Percentiles rank a stretch among this genome's conserved stretches.
Conservation (phyloP, 23 tunicate genomes). For the Halocynthia roretzi region DNA sequence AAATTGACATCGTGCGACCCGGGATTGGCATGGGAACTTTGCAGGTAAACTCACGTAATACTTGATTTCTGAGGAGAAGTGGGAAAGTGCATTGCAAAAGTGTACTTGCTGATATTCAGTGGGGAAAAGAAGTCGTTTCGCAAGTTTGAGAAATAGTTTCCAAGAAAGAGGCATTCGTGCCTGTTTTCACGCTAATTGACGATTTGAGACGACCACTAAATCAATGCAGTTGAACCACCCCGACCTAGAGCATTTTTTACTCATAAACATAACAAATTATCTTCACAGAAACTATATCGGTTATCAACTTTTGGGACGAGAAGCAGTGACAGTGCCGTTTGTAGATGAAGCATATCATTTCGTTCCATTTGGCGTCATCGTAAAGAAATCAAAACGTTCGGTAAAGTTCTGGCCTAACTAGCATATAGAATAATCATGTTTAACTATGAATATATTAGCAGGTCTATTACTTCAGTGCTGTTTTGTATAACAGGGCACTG, state of each 20-base stretch:
- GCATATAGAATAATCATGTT: neutral
- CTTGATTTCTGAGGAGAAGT: neutral
- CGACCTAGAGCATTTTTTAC: neutral
- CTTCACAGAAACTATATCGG: slow-evolving; percentile 54
- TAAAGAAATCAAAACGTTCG: slow-evolving; percentile 40
- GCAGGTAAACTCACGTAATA: slow-evolving; percentile 43
- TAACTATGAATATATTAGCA: no score
- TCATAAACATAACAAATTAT: neutral
- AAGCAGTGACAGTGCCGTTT: slow-evolving; percentile 73
- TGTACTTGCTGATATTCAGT: no score
- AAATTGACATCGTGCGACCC: slow-evolving; percentile 75
- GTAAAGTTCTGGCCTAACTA: slow-evolving; percentile 28
- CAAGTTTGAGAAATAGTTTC: no score
- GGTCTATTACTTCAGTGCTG: no score
- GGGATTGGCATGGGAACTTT: slow-evolving; percentile 83
- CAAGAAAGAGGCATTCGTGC: no score
- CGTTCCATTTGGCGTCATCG: slow-evolving; percentile 84
- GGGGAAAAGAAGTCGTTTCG: no score
- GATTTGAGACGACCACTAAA: no score
- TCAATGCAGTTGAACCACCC: neutral
- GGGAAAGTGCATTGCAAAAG: no score
- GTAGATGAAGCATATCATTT: slow-evolving; percentile 87
- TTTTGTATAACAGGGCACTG: neutral
- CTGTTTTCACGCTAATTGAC: no score
- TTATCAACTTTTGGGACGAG: slow-evolving; percentile 74